Base-by-base conservation (phyloP, 2,888 invertebrate genomes). In the Lottia gigantea region DNA sequence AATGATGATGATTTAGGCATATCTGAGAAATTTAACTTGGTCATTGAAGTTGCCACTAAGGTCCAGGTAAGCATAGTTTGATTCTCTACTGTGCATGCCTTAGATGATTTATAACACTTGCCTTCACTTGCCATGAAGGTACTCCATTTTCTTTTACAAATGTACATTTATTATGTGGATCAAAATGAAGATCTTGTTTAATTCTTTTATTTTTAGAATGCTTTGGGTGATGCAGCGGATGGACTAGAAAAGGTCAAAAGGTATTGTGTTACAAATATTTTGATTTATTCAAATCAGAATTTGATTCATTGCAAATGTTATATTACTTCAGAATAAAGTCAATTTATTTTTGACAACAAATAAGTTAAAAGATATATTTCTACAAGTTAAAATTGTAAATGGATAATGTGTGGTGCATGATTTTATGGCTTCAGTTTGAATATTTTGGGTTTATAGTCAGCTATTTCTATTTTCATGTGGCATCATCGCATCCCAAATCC, bases 1-100 rank as follows among this genome's bases (percentile, higher is more conserved):
- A 55, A 78, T 63, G 85, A 85, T 62, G 85, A 84, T 68, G 83
- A 83, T 47, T 72, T 86, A 66, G 86, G 87, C 14, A 76, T 88
- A 46, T 85, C 86, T 45, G 86, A 87, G 69, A 85, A 85, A 74
- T 84, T 87, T 64, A 86, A 84, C 74, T 76, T 90, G 49, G 89
- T 90, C 6, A 83, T 90, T 47, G 87, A 88, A 69, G 88, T 90
- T 23, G 90, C 90, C 3, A 86, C 87, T 64, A 85, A 89, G 79
- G 90, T 89, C 3, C 90, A 90, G 84, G 85, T 86, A 70, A 55
- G 68, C 75, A 15, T 6, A 6, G n/a, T 40, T 45, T 65, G 31
- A 2, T 31, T 6, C 6, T 6, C 31, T 31, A 31, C 31, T 31
- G 6, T 31, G 6, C 2, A 31, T 31, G 2, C 6, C 6, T 2